Evolutionary conservation across 2,797 vertebrate genomes (phyloP).

Genomic region (Xenopus petersii): DNA sequence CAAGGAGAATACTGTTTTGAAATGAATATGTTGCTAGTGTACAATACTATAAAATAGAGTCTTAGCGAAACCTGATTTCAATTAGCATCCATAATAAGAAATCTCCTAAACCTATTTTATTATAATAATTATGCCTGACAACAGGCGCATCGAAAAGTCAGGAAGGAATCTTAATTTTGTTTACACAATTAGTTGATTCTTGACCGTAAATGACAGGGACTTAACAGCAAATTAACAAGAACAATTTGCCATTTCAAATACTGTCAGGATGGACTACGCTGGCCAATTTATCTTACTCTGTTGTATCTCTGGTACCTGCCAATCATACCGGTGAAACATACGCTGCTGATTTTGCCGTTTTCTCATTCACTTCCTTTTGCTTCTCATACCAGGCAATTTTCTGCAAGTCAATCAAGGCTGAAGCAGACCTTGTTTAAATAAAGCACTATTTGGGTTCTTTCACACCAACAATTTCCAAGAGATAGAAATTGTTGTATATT

Average conservation of each 20-base stretch:
- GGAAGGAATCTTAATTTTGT: constrained; percentile 69
- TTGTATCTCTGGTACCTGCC: constrained; percentile 79
- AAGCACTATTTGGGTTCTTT: constrained; percentile 71
- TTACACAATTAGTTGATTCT: constrained; percentile 74
- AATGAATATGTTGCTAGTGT: constrained; percentile 34
- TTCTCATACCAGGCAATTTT: constrained; percentile 78
- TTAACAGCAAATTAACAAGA: constrained; percentile 76
- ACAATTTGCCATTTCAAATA: constrained; percentile 78
- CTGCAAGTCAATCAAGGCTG: constrained; percentile 80
- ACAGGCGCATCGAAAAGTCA: constrained; percentile 46
- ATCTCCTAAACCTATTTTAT: constrained; percentile 42
- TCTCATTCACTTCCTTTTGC: constrained; percentile 74
- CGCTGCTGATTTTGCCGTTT: constrained; percentile 79
- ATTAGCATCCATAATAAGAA: constrained; percentile 44
- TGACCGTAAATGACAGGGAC: constrained; percentile 75
- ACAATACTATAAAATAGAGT: constrained; percentile 26
- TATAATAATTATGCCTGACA: constrained; percentile 45
- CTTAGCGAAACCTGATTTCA: constrained; percentile 35
- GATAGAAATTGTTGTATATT: constrained; percentile 70
- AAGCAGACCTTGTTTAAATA: constrained; percentile 79
- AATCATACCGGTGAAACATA: constrained; percentile 78
- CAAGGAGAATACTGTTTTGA: constrained; percentile 36
- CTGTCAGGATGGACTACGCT: constrained; percentile 77
- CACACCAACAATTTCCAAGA: constrained; percentile 77
- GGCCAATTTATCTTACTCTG: constrained; percentile 81